Evolutionary conservation across 2,888 invertebrate genomes (phyloP).

Genomic region (Agrotis clavis): DNA sequence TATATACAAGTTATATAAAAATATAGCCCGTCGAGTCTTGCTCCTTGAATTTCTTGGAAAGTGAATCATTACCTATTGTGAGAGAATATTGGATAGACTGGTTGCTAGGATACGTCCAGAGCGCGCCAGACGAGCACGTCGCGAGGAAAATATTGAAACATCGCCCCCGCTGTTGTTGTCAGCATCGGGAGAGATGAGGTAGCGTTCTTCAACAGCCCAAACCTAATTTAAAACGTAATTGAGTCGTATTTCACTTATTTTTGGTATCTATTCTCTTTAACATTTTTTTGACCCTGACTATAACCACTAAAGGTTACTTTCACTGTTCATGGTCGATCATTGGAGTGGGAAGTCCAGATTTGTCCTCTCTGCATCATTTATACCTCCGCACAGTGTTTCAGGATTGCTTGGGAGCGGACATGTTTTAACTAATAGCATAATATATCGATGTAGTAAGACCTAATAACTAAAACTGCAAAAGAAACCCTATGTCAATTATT

Average conservation of each 20-base stretch:
- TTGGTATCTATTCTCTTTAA: background rate
- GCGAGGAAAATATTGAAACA: conserved; percentile 14
- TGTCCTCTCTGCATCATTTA: too few relatives aligned
- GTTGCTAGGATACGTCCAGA: conserved; percentile 44
- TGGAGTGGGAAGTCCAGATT: too few relatives aligned
- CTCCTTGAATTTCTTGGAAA: conserved; percentile 41
- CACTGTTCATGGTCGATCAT: background rate
- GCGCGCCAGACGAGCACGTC: conserved; percentile 13
- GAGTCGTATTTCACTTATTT: background rate
- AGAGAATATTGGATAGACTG: conserved; percentile 26
- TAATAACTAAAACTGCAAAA: too few relatives aligned
- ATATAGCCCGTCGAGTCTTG: conserved; percentile 4
- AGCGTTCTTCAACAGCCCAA: background rate
- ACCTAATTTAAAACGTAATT: background rate
- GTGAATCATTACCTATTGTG: conserved; percentile 32
- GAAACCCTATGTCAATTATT: too few relatives aligned
- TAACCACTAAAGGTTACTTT: too few relatives aligned
- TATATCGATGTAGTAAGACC: too few relatives aligned
- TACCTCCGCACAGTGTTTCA: too few relatives aligned
- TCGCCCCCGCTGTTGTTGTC: background rate
- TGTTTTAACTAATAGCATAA: too few relatives aligned
- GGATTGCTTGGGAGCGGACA: too few relatives aligned
- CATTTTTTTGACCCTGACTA: background rate
- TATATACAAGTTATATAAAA: background rate
- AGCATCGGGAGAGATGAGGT: background rate